Evolutionary conservation across 2,888 invertebrate species (phyloP), one percentile per base, ranked within the genome.

Genomic region (Caenorhabditis virilis): DNA sequence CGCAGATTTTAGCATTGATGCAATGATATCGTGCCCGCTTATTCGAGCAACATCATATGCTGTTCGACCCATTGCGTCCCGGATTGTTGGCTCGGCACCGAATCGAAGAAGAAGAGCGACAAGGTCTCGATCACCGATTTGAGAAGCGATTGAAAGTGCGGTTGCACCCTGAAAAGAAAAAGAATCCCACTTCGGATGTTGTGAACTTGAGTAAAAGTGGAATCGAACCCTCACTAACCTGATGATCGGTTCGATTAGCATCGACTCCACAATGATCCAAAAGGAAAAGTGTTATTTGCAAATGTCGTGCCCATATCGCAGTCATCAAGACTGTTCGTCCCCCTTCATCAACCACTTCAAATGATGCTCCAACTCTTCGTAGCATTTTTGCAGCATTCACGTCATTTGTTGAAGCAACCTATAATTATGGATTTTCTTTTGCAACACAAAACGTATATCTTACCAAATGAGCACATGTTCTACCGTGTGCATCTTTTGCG

Each of bases 401-500:
- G 51, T 73, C 71, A 26, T 75, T 71, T 15, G 67, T 63, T 0
- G 75, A 66, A 1, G 62, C 65, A n/a, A 65, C 56, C 54, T 54
- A 38, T 4, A 18, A 18, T 20, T 4, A 3, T 38, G 38, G 11
- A 3, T 38, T 38, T 38, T 38, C 20, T 36, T n/a, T 11, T 36
- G 9, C 5, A 6, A 22, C n/a, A n/a, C n/a, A 7, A 13, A 26
- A 5, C 4, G 4, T 18, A 6, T 15, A 26, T 26, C 55, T 30
- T 16, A 54, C 94, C 22, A 95, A 91, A 78, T 92, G 89, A 26
- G 92, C 85, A 89, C 82, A 80, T 38, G 81, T 78, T 16, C 83
- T 70, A 16, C 86, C 86, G 74, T 84, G 86, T 68, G 83, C 83
- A 76, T 86, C 86, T 1, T 83, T 83, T 69, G 85, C 84, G 47